Evolutionary conservation across 2,113 vertebrate species (phyloP).

Genomic region (Caracal caracal): DNA sequence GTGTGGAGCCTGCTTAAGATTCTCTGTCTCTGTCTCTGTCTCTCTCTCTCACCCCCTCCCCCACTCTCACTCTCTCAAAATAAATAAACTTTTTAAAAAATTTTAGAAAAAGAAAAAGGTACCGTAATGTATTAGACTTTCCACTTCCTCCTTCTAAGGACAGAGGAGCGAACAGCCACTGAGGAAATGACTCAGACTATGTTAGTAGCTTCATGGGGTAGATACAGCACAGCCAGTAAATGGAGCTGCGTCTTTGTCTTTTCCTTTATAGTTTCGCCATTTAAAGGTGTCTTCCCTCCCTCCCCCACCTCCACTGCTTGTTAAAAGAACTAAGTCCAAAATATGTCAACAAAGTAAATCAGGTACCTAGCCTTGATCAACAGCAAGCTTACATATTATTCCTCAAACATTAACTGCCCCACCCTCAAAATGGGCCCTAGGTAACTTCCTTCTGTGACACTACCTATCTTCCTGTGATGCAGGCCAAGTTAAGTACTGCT

Average conservation of each 20-base stretch:
- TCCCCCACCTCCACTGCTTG: background rate
- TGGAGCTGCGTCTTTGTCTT: background rate
- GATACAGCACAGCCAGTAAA: background rate
- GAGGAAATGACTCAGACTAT: slow-evolving; percentile 67
- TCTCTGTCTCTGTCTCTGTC: no score
- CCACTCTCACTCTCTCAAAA: no score
- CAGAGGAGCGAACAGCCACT: background rate
- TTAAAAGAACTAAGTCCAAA: background rate
- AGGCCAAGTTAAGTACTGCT: background rate
- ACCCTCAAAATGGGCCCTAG: background rate
- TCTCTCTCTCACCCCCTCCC: no score
- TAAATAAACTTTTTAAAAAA: no score
- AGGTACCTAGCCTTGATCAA: background rate
- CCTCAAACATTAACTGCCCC: background rate
- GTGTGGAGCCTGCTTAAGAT: no score
- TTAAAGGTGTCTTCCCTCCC: background rate
- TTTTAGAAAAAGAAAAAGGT: background rate
- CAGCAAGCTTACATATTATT: background rate
- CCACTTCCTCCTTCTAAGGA: slow-evolving; percentile 46
- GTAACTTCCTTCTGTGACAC: slow-evolving; percentile 66
- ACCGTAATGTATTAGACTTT: background rate
- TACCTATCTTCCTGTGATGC: background rate
- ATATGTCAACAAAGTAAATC: background rate
- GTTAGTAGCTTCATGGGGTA: background rate
- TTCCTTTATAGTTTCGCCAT: background rate